Evolutionary conservation across 2,113 vertebrate genomes (phyloP), one percentile per base, ranked within the genome.

Genomic region (Mormoops blainvillei): DNA sequence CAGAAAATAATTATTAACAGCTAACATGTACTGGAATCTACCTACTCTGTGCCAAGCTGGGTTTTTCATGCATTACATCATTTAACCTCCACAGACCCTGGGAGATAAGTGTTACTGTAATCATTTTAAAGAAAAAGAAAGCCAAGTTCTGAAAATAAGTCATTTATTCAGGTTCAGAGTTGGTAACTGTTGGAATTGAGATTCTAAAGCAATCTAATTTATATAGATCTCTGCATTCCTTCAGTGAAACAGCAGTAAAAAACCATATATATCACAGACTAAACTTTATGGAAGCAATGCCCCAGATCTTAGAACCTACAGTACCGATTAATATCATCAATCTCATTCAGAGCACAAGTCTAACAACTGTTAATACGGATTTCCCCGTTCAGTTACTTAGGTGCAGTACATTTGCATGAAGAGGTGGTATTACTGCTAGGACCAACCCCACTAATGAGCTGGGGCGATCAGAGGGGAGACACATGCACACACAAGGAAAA

Each of bases 251-350:
- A 45, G 31, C 36, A 88, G 36, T 0, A 93, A 9, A 89, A 91
- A 92, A 83, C n/a, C 63, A 78, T 14, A 82, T 41, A 11, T n/a
- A 54, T 86, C 20, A 86, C 45, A 94, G 88, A 89, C 45, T 61
- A 87, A 87, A 33, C 22, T 74, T 90, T 54, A 94, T 38, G 63
- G 31, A 89, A 22, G 14, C 68, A 87, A 77, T 22, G 4, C 19
- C 67, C 48, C 67, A 92, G 70, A 91, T 33, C 14, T 20, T 87
- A 82, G 5, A 61, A 92, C 38, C 22, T 65, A 92, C 33, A 76
- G 52, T 71, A 94, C n/a, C 50, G 61, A 70, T 87, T 94, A 58
- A 91, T 90, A 89, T 85, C 18, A 95, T 65, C 54, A 94, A 82
- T 82, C 56, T 87, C 88, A 86, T 86, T 82, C 56, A 82, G 15